Conservation (phyloP, 2,888 invertebrate species). For the Aphodius sticticus region DNA sequence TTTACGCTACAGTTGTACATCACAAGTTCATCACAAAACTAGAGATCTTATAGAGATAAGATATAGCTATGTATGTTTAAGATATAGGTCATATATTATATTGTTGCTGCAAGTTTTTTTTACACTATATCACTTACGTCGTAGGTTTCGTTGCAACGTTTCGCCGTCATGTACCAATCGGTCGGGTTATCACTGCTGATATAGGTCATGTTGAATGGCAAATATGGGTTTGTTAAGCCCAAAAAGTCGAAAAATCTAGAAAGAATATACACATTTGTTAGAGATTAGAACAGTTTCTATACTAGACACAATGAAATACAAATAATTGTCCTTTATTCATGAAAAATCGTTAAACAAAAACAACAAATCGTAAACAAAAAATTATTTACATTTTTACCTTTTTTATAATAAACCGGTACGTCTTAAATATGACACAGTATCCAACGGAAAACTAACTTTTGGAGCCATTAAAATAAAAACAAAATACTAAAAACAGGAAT, state of each 20-base stretch:
- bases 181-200: conserved; percentile 56
- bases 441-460: no score
- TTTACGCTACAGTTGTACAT: background rate
- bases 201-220: conserved; percentile 73
- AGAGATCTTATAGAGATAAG: background rate
- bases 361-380: no score
- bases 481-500: no score
- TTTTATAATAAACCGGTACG: no score
- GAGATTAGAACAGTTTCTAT: no score
- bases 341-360: no score
- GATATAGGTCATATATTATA: background rate
- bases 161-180: conserved; percentile 60
- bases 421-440: no score
- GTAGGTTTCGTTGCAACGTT: conserved; percentile 69
- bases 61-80: background rate
- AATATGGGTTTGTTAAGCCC: conserved; percentile 64
- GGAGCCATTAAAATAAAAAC: no score
- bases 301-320: no score
- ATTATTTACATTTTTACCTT: no score
- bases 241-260: conserved; percentile 72
- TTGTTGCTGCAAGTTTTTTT: background rate
- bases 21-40: background rate
- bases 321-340: no score
- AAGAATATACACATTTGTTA: background rate
- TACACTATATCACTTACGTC: conserved; percentile 55